Percentiles rank a stretch among this genome's conserved stretches.
These are phyloP conservation scores for Cochlearius cochlearius DNA, from an alignment of 2,113 vertebrate genomes.

Conservation along the genomic window DNA sequence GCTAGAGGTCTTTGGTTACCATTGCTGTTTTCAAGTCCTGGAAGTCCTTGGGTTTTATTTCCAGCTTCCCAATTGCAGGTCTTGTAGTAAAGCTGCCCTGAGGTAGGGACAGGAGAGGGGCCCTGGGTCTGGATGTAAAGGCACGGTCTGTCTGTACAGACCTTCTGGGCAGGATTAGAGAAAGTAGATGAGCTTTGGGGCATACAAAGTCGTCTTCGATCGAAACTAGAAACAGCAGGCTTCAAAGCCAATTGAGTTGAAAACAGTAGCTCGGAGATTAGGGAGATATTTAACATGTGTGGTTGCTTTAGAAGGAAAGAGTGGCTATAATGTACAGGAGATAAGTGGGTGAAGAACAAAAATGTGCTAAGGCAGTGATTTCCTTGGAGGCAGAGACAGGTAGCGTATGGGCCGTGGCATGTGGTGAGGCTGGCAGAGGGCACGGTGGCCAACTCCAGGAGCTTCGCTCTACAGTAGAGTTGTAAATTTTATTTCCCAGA, in stretches of 20 bases:
- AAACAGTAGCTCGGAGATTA: not conserved
- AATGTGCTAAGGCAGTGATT: not conserved
- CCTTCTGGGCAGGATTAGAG: not conserved
- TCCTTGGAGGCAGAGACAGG: not conserved
- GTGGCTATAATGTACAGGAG: not conserved
- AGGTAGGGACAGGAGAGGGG: not conserved
- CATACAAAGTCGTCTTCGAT: not conserved
- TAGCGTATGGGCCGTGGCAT: not conserved
- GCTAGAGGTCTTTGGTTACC: not conserved
- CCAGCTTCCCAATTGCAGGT: not conserved
- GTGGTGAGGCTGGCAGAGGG: not conserved
- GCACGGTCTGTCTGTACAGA: not conserved
- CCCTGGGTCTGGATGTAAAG: not conserved
- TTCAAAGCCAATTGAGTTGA: not conserved
- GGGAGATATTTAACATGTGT: not conserved
- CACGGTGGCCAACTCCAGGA: not conserved
- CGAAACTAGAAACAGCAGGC: not conserved
- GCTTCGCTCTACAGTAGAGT: rapidly evolving
- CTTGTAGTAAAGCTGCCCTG: not conserved
- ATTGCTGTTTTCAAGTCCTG: not conserved
- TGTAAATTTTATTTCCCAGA: not conserved
- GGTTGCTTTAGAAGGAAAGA: not conserved
- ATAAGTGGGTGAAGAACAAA: not conserved
- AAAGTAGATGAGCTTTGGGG: not conserved
- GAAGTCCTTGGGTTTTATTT: not conserved